Percentiles rank a stretch among this genome's conserved stretches.
Conservation (phyloP, 2,113 vertebrate genomes). For the Mionectes macconnelli region DNA sequence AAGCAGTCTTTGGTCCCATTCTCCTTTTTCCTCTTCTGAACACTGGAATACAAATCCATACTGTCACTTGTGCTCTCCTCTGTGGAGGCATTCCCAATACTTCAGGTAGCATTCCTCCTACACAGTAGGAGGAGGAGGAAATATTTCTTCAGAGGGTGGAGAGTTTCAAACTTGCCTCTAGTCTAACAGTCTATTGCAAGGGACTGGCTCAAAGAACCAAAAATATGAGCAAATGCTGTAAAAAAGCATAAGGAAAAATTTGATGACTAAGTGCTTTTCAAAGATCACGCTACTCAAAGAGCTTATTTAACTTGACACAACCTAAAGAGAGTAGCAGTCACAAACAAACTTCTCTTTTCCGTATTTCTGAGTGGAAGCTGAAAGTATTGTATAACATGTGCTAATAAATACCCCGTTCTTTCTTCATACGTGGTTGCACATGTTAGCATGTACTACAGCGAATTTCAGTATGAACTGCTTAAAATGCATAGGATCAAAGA, state of each 20-base stretch:
- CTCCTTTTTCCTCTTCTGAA: neutral
- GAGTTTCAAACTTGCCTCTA: neutral
- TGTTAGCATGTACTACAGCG: neutral
- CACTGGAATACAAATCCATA: neutral
- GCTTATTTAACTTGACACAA: neutral
- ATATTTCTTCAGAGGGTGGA: neutral
- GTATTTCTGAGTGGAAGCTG: neutral
- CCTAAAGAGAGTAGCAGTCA: neutral
- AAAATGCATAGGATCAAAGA: neutral
- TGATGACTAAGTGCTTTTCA: neutral
- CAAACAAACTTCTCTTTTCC: neutral
- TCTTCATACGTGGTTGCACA: rapidly evolving
- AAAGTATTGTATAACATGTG: neutral
- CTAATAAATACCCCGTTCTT: neutral
- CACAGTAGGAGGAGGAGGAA: too few relatives aligned
- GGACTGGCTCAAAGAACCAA: neutral
- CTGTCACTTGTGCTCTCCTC: neutral
- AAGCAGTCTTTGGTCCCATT: neutral
- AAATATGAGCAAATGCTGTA: neutral
- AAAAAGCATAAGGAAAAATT: neutral
- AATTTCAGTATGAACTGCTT: neutral
- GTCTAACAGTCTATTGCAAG: neutral
- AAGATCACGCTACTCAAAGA: neutral
- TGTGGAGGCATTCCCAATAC: neutral
- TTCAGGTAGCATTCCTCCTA: neutral